Conservation (phyloP, 2,797 vertebrate genomes). For the Schizopygopsis pylzovi region DNA sequence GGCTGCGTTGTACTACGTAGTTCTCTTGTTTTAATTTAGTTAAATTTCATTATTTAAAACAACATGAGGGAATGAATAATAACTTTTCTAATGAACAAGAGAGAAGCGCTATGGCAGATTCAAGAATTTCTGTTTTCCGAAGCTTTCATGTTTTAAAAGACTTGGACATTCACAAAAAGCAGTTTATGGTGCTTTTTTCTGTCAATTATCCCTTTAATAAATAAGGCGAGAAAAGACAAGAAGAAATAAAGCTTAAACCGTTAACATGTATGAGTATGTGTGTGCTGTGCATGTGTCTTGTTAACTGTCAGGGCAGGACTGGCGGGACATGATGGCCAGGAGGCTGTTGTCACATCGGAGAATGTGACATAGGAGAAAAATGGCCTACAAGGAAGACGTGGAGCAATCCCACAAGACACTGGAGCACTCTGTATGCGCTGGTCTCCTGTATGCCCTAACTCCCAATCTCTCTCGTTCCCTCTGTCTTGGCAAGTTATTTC, state of each 20-base stretch:
- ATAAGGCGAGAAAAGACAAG: not conserved
- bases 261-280: slow-evolving; percentile 11
- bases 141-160: not conserved
- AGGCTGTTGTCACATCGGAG: slow-evolving; percentile 61
- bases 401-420: slow-evolving; percentile 50
- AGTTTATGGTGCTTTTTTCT: no score
- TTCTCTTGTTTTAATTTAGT: not conserved
- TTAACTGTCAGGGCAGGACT: slow-evolving; percentile 41
- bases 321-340: slow-evolving; percentile 46
- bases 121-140: not conserved
- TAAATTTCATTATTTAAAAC: not conserved
- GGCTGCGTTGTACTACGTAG: not conserved
- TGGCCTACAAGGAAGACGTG: slow-evolving; percentile 47
- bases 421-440: slow-evolving; percentile 14
- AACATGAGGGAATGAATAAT: not conserved
- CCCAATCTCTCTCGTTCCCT: slow-evolving; percentile 11
- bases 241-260: slow-evolving; percentile 10
- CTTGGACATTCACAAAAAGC: not conserved
- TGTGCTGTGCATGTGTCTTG: slow-evolving; percentile 13
- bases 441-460: slow-evolving; percentile 45
- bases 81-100: not conserved
- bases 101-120: not conserved
- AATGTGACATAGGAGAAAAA: slow-evolving; percentile 52
- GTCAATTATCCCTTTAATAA: not conserved
- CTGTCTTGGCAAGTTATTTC: slow-evolving; percentile 42